Evolutionary conservation across 2,797 vertebrate genomes (phyloP), one percentile per base, ranked within the genome.

Genomic region (Hozukius guyotensis): DNA sequence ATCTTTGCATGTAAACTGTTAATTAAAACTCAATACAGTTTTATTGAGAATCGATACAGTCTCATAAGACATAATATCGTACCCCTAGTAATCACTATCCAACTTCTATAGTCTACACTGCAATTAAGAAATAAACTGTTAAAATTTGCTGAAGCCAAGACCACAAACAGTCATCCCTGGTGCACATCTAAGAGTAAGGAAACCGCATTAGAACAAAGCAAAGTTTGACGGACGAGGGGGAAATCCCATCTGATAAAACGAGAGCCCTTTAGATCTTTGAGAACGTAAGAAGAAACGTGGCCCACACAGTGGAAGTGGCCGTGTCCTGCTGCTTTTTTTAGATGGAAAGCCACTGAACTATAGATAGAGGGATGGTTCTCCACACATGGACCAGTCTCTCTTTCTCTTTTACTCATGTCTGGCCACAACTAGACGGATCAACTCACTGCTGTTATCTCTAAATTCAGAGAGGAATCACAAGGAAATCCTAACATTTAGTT

Each of bases 291-390:
- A 89, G 84, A 89, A 89, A 88, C 67, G 32, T 34, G 77, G 78
- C 82, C 82, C 76, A 83, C 78, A 82, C 85, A 66, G 87, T 92
- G 88, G 74, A 93, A 87, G 82, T 73, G 65, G 86, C 82, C 76
- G 73, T 88, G 93, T 95, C 93, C 91, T 91, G 92, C 89, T 89
- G 84, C 93, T 94, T 93, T 90, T 88, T 95, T 94, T 93, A 94
- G 94, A 88, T 76, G 82, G 91, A 92, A 94, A 95, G 92, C 93
- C 91, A 88, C 91, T 88, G 92, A 93, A 95, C 94, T 96, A 95
- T 95, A 96, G 91, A 96, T 94, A 95, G 92, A 92, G 84, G 77
- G 82, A 91, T 88, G 81, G 80, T 91, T 91, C 81, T 84, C 77
- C 83, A 86, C 87, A 91, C 82, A 84, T 68, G 88, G 80, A 81